Conservation (phyloP, 1,140 invertebrate species). For the Dreissena polymorpha region DNA sequence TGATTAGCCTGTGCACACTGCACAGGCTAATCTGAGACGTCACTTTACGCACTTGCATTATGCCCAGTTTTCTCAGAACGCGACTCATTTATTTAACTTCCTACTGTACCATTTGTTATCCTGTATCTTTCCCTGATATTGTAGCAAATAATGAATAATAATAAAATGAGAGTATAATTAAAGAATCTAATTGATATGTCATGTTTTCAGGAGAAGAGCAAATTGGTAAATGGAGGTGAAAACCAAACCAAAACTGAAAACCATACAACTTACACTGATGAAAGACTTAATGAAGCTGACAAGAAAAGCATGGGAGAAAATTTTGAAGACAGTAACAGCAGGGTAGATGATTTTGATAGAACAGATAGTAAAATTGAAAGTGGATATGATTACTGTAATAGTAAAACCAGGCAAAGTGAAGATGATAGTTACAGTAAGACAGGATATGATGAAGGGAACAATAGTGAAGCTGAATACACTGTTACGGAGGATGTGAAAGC, state of each 20-base stretch:
- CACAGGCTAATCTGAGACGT: no score
- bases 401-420: neutral
- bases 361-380: neutral
- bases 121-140: no score
- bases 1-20: no score
- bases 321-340: neutral
- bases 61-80: no score
- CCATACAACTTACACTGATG: neutral
- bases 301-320: neutral
- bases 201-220: no score
- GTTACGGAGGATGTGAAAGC: neutral
- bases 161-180: no score
- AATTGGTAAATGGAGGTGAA: neutral
- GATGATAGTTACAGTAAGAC: neutral
- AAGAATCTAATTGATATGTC: no score
- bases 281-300: neutral
- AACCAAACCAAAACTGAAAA: no score
- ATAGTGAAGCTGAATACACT: neutral
- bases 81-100: no score
- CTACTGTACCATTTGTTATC: no score
- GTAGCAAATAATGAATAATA: no score
- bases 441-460: neutral
- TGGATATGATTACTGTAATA: neutral
- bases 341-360: neutral
- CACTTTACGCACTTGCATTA: no score